These are phyloP conservation scores for Cromileptes altivelis DNA, from an alignment of 2,113 vertebrate genomes.

Conservation along the genomic window DNA sequence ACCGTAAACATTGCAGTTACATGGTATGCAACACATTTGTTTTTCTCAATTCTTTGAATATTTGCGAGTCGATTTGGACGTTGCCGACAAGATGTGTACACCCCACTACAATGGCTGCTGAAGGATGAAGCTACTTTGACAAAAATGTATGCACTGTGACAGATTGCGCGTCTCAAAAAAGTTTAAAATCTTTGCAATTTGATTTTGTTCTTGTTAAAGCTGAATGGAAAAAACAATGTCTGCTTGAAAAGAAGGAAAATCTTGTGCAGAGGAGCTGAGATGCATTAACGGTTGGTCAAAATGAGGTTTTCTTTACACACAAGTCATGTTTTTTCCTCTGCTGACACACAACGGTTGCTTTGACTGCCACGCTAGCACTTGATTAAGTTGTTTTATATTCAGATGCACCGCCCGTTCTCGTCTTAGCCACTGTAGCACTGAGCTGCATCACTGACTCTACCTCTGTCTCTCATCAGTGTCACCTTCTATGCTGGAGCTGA, in stretches of 20 bases:
- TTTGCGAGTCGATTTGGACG: not conserved
- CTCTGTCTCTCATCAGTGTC: conserved; percentile 44
- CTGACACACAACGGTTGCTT: conserved; percentile 25
- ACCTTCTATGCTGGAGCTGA: conserved; percentile 3
- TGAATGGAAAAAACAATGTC: conserved; percentile 27
- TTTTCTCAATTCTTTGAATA: not conserved
- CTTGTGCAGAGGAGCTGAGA: conserved; percentile 25
- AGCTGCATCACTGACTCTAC: conserved; percentile 9
- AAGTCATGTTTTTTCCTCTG: conserved; percentile 4
- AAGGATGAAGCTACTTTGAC: conserved; percentile 6
- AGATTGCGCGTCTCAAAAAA: conserved; percentile 17
- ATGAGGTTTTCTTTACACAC: conserved; percentile 6
- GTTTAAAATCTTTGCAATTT: conserved; percentile 34
- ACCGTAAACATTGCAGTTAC: not conserved
- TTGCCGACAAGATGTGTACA: not conserved
- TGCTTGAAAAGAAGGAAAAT: conserved; percentile 44
- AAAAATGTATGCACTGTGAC: not conserved
- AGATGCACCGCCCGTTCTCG: conserved; percentile 2
- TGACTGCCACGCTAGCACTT: conserved; percentile 20
- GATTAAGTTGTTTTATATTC: conserved; percentile 38
- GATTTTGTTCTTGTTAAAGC: conserved; percentile 29
- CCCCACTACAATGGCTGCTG: conserved; percentile 1
- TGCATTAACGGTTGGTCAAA: conserved; percentile 25
- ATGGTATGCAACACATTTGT: not conserved
- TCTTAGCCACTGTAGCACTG: conserved; percentile 10